Evolutionary conservation across 2,797 vertebrate species (phyloP).

Genomic region (Rhabdophis nuchalis): DNA sequence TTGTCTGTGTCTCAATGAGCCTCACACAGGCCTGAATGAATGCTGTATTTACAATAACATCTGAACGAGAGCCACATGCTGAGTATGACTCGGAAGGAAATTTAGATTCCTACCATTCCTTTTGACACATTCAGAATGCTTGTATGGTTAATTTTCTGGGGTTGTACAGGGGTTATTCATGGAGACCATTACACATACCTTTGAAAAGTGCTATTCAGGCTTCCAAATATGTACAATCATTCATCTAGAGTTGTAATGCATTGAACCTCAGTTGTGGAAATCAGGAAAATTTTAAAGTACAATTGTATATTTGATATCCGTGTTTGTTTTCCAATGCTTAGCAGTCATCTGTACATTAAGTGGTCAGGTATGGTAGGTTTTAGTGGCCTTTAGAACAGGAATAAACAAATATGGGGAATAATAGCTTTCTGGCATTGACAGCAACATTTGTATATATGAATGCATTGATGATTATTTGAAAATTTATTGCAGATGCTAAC

Average conservation of each 20-base stretch:
- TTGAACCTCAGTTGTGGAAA: neutral
- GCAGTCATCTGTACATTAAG: neutral
- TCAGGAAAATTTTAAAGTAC: neutral
- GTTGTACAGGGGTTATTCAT: neutral
- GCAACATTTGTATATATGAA: neutral
- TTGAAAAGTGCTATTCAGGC: neutral
- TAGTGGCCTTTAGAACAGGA: neutral
- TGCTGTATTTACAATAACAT: neutral
- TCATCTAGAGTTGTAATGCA: neutral
- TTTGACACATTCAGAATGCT: neutral
- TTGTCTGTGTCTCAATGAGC: neutral
- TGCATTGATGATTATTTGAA: neutral
- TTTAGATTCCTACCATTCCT: neutral
- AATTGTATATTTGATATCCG: neutral
- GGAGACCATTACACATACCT: neutral
- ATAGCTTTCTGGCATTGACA: neutral
- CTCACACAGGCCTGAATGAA: neutral
- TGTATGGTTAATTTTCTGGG: neutral
- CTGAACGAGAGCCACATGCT: neutral
- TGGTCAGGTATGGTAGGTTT: neutral
- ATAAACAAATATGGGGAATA: neutral
- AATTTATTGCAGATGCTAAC: neutral
- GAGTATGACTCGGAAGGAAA: neutral
- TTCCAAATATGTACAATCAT: neutral
- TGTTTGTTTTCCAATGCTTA: neutral